Percentiles rank a stretch among this genome's conserved stretches.
Evolutionary conservation across 2,113 vertebrate species (phyloP).

Genomic region (Antechinus stuartii): DNA sequence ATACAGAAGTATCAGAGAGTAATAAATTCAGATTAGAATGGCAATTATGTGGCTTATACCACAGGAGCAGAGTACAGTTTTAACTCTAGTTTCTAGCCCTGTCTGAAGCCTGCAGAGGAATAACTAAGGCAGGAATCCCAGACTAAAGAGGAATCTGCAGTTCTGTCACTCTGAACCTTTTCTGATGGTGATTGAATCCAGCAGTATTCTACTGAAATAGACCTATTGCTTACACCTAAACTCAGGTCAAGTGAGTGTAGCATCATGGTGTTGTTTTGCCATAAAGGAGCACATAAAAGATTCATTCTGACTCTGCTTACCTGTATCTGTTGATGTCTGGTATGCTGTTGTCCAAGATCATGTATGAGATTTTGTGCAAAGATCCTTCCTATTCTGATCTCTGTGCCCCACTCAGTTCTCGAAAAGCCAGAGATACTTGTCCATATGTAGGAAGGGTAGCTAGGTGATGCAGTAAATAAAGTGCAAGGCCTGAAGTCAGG

Average conservation of each 20-base stretch:
- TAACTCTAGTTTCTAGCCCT: not conserved
- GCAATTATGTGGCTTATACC: not conserved
- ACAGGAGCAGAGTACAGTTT: not conserved
- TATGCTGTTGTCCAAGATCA: not conserved
- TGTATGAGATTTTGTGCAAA: not conserved
- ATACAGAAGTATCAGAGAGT: not conserved
- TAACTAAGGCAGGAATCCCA: not conserved
- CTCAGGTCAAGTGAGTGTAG: not conserved
- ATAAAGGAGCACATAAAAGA: not conserved
- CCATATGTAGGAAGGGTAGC: not conserved
- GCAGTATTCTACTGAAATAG: not conserved
- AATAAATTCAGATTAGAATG: not conserved
- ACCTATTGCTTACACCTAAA: not conserved
- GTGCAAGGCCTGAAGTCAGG: not conserved
- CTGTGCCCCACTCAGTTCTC: not conserved
- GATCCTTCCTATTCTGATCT: not conserved
- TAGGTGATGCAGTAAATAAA: not conserved
- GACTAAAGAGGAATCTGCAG: not conserved
- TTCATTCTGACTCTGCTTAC: not conserved
- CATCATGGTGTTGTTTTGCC: not conserved
- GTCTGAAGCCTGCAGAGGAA: not conserved
- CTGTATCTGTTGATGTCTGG: not conserved
- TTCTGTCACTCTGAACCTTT: not conserved
- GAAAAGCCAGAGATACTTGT: not conserved
- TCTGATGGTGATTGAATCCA: not conserved